phyloP scores from a whole-genome alignment of 2,888 invertebrate species.

The Pherbina coryleti region DNA sequence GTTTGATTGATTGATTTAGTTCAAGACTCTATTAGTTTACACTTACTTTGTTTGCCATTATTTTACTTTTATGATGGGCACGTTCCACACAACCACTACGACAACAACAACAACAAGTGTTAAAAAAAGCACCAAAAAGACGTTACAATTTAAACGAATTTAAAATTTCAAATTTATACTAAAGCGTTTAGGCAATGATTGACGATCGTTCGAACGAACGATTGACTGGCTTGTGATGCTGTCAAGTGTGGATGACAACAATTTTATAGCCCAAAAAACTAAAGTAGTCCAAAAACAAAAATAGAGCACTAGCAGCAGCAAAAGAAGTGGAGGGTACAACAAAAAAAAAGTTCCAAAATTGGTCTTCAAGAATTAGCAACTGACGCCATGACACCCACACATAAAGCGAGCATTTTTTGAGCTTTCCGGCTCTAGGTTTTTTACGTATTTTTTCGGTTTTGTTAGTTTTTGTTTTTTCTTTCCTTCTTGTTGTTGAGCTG shows the following conservation, averaged over 20 bases:
- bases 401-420: conserved; percentile 10
- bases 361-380: conserved; percentile 30
- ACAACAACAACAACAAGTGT: neutral
- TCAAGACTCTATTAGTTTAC: neutral
- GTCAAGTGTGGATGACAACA: conserved; percentile 50
- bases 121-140: neutral
- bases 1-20: neutral
- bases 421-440: neutral
- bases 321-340: conserved; percentile 17
- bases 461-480: neutral
- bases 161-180: neutral
- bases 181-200: neutral
- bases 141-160: neutral
- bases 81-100: neutral
- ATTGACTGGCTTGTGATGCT: conserved; percentile 53
- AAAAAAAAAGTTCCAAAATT: conserved; percentile 26
- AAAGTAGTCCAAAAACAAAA: conserved; percentile 23
- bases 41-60: conserved; percentile 64
- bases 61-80: neutral
- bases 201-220: conserved; percentile 42
- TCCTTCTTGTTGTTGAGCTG: neutral
- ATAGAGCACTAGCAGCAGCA: neutral
- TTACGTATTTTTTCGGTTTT: neutral
- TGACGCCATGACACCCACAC: conserved; percentile 38
- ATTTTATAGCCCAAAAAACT: conserved; percentile 49